Base-by-base conservation (phyloP, 1,140 invertebrate genomes). In the honey bee (Apis mellifera) region DNA sequence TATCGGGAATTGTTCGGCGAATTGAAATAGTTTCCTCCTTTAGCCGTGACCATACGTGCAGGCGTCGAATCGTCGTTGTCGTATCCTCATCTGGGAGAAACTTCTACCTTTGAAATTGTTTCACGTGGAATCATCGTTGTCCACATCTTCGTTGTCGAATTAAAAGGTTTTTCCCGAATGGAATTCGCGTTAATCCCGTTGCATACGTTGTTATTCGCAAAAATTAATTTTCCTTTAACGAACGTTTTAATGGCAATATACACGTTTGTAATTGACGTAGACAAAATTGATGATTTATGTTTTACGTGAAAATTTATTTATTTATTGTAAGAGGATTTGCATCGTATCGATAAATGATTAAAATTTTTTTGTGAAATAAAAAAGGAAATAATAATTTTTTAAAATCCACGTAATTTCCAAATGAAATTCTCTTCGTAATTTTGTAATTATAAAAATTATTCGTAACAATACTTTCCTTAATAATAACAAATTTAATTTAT, bases 1-100 rank as follows among this genome's bases (percentile, higher is more conserved):
- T 82, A 85, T 89, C 79, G 69, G 59, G 69, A 86, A 89, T 89
- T 89, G 83, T 86, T 89, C 77, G 74, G 48, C 72, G 68, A 89
- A 86, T 85, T 81, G 73, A 84, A 89, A 89, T 89, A 89, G 87
- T 89, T 89, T 57, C 9, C 60, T 48, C 23, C 21, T 21, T 66
- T 7, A 74, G 12, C 23, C 65, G 32, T 76, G 77, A 76, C 42
- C 69, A 52, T 88, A 57, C 65, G 82, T 72, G 55, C 17, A 23
- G 21, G n/a, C 26, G 65, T 81, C 21, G 59, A n/a, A 19, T 11
- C 50, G 19, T 17, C 13, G 48, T 54, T 59, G 60, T 75, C 26
- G 50, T n/a, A 17, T 19, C 60, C 71, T 60, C 83, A 32, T 82
- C 23, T 60, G 60, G 13, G 32, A 50, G 21, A 77, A 54, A 54